Evolutionary conservation across 2,888 invertebrate genomes (phyloP).

Genomic region (Crematogaster levior): DNA sequence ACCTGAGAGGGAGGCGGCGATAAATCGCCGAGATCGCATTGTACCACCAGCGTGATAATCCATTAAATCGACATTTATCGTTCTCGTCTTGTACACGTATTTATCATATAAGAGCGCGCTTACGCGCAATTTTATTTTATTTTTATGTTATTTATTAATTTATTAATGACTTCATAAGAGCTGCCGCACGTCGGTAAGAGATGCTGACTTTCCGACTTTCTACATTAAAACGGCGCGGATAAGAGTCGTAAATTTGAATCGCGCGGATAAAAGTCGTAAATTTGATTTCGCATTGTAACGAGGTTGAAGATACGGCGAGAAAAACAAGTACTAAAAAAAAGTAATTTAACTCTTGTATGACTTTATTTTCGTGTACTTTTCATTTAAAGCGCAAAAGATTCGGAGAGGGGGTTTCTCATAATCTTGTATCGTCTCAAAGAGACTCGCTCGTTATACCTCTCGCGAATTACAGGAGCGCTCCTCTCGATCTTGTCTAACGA

Average conservation of each 20-base stretch:
- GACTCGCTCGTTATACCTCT: not conserved
- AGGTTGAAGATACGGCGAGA: not conserved
- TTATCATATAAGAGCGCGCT: not conserved
- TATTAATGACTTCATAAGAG: conserved; percentile 43
- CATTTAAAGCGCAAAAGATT: not conserved
- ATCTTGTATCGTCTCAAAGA: not conserved
- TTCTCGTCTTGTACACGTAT: conserved; percentile 14
- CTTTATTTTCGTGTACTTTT: conserved; percentile 1
- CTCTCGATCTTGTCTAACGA: conserved; percentile 29
- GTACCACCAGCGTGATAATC: conserved; percentile 50
- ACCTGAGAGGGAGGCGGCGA: conserved; percentile 16
- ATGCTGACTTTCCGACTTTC: conserved; percentile 11
- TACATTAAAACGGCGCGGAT: conserved; percentile 39
- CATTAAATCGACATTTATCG: conserved; percentile 62
- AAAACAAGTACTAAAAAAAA: not conserved
- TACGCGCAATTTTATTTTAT: too few relatives aligned
- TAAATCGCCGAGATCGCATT: conserved; percentile 48
- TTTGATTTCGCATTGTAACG: conserved; percentile 19
- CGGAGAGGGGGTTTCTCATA: not conserved
- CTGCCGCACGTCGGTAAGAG: not conserved
- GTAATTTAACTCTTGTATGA: not conserved
- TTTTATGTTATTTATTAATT: conserved; percentile 58
- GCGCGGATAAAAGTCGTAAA: conserved; percentile 23
- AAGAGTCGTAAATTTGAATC: conserved; percentile 29
- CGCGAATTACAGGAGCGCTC: not conserved